Base-by-base conservation (phyloP, 2,113 vertebrate genomes). In the Lepus timidus region DNA sequence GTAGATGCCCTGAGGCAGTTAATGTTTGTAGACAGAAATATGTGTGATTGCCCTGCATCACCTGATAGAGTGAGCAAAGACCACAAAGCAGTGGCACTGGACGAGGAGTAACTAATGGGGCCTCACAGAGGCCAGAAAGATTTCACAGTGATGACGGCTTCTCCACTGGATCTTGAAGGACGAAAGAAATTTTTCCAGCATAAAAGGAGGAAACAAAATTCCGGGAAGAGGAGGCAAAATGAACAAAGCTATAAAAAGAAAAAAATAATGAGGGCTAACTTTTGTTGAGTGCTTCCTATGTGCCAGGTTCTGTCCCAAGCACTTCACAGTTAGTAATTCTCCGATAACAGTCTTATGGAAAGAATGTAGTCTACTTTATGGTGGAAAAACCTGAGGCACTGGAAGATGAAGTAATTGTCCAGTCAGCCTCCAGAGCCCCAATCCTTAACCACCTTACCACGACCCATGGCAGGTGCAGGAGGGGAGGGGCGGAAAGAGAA, bases 261-360 rank as follows among this genome's bases (percentile, higher is more conserved):
- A 76, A 76, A 78, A 51, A 31, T 22, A 58, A 91, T 11, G 27
- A 76, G 25, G 62, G 78, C 20, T 52, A 33, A 82, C 17, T 86
- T 74, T 74, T 51, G 23, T 1, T 3, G 11, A 52, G n/a, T 31
- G 44, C 22, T 78, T 74, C 79, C 79, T 76, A 16, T 68, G 51
- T n/a, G n/a, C 65, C 16, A 49, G 31, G 31, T 58, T 95, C 27
- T 65, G 68, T 14, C 70, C 65, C 51, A 52, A 23, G 64, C 8
- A 23, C 68, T 93, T 85, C n/a, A 62, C 31, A 64, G 71, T 82
- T 25, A 88, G 64, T 27, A 39, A 91, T 71, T 82, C 51, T 91
- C 62, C 55, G 91, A 5, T 4, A 25, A 44, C 3, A 25, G 4
- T 44, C 49, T 76, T 6, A 10, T 0, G 14, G 33, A 44, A 44